phyloP scores from a whole-genome alignment of 2,113 vertebrate species.

The Oncorhynchus clarkii region DNA sequence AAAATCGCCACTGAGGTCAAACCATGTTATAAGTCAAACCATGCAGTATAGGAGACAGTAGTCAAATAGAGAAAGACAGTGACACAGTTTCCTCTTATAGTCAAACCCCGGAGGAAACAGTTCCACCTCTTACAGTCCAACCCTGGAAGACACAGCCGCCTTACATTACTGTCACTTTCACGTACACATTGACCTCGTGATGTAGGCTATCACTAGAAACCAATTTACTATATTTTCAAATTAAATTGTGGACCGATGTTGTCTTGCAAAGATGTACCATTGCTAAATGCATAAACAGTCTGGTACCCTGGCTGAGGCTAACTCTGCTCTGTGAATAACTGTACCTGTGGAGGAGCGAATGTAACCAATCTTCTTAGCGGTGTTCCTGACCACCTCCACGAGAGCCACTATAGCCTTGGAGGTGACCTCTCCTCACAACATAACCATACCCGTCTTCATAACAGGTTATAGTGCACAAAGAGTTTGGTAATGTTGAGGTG shows the following conservation, averaged over 20 bases:
- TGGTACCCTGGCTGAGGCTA: not conserved
- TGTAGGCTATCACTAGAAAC: no score
- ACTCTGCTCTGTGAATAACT: not conserved
- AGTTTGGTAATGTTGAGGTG: not conserved
- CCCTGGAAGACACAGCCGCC: no score
- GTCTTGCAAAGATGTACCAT: not conserved
- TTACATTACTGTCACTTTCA: no score
- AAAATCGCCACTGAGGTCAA: no score
- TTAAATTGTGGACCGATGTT: not conserved
- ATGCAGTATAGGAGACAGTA: no score
- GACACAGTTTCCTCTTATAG: slow-evolving; percentile 31
- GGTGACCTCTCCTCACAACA: slow-evolving; percentile 73
- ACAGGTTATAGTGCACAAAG: slow-evolving; percentile 63
- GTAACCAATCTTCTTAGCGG: slow-evolving; percentile 71
- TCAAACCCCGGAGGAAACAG: slow-evolving; percentile 65
- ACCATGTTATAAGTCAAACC: no score
- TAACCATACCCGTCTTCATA: slow-evolving; percentile 72
- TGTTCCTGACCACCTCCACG: slow-evolving; percentile 67
- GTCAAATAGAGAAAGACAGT: no score
- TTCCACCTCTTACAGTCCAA: not conserved
- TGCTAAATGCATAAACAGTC: no score
- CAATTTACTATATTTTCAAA: no score
- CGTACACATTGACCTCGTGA: no score
- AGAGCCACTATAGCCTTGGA: slow-evolving; percentile 69
- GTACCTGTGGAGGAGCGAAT: slow-evolving; percentile 72